Conservation (phyloP, 2,797 vertebrate genomes). For the Geotrypetes seraphini region DNA sequence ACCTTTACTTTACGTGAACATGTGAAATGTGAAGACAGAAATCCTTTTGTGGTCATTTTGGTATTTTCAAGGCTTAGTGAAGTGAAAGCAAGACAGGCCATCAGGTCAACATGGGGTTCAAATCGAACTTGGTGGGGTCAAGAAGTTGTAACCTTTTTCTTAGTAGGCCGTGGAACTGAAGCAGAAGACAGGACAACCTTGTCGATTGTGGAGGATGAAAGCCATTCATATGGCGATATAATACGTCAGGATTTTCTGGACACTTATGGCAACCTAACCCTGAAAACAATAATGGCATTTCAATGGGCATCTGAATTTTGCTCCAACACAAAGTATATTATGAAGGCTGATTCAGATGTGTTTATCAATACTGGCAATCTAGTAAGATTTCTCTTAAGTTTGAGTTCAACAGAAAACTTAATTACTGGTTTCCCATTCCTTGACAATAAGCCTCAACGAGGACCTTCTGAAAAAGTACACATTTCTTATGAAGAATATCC, state of each 20-base stretch:
- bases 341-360: slow-evolving; percentile 44
- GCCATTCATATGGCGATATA: slow-evolving; percentile 41
- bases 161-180: slow-evolving; percentile 22
- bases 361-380: slow-evolving; percentile 48
- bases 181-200: background rate
- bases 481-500: slow-evolving; percentile 44
- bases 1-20: slow-evolving; percentile 25
- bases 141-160: slow-evolving; percentile 36
- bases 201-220: slow-evolving; percentile 39
- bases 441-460: slow-evolving; percentile 21
- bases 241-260: slow-evolving; percentile 45
- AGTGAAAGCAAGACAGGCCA: slow-evolving; percentile 33
- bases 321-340: slow-evolving; percentile 31
- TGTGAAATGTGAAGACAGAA: slow-evolving; percentile 10
- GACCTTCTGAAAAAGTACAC: slow-evolving; percentile 9
- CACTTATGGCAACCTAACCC: slow-evolving; percentile 43
- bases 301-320: slow-evolving; percentile 47
- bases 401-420: slow-evolving; percentile 32
- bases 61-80: slow-evolving; percentile 34
- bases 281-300: slow-evolving; percentile 54
- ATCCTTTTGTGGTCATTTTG: slow-evolving; percentile 44
- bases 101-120: slow-evolving; percentile 41
- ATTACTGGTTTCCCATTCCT: slow-evolving; percentile 46
- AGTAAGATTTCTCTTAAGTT: slow-evolving; percentile 38
- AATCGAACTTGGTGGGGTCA: slow-evolving; percentile 36